phyloP scores from a whole-genome alignment of 92 coral and sea anemone genomes.

The Siderastrea siderea region DNA sequence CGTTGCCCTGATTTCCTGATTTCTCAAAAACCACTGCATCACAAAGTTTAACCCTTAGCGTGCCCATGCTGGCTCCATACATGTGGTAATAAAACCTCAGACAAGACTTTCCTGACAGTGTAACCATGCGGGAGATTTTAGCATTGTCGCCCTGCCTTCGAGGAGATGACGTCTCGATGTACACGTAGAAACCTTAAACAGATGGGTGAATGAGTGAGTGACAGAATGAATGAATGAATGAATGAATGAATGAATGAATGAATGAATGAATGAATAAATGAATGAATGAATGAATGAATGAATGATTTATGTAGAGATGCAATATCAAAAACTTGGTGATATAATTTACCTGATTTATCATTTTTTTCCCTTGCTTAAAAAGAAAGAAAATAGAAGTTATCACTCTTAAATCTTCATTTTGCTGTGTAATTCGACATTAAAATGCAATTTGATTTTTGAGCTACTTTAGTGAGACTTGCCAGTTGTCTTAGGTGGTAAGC shows the following conservation, averaged over 20 bases:
- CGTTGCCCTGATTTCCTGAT: slow-evolving; percentile 44
- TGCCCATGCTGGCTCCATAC: slow-evolving; percentile 29
- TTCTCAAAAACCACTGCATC: slow-evolving; percentile 5
- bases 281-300: no score
- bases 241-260: neutral
- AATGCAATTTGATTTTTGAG: no score
- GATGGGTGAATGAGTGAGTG: neutral
- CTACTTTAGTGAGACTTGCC: no score
- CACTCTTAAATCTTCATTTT: no score
- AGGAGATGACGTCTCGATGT: slow-evolving; percentile 40
- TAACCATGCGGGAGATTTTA: slow-evolving; percentile 15
- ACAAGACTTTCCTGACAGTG: slow-evolving; percentile 28
- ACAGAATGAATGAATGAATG: neutral
- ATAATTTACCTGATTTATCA: no score
- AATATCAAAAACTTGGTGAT: no score
- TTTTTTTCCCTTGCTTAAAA: no score
- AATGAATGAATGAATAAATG: neutral
- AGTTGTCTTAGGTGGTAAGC: no score
- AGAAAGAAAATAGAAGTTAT: no score
- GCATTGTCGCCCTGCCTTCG: slow-evolving; percentile 9
- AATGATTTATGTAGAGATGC: no score
- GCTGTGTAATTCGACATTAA: no score
- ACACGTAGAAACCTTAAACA: neutral
- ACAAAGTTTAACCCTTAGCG: slow-evolving; percentile 14
- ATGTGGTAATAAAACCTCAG: slow-evolving; percentile 39